Evolutionary conservation across 2,888 invertebrate genomes (phyloP).

Genomic region (Drosophila eohydei): DNA sequence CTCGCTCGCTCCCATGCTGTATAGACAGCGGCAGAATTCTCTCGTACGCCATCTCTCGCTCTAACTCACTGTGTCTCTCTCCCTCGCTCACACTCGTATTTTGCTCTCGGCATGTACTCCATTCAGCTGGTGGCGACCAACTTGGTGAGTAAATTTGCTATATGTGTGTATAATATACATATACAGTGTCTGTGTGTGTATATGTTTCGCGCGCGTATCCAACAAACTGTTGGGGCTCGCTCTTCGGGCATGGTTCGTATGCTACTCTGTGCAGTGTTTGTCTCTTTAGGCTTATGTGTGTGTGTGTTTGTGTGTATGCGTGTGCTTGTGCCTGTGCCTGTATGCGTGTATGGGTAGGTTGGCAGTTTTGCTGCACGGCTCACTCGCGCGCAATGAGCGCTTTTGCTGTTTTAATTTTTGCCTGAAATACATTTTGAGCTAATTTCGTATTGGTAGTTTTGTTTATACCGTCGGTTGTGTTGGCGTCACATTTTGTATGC

Average conservation of each 20-base stretch:
- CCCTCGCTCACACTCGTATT: constrained; percentile 17
- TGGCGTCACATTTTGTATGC: constrained; percentile 76
- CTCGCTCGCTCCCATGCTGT: constrained; percentile 41
- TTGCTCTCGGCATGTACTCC: constrained; percentile 42
- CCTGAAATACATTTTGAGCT: constrained; percentile 83
- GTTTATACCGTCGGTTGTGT: constrained; percentile 83
- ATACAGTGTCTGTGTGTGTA: constrained; percentile 9
- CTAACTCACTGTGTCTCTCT: constrained; percentile 26
- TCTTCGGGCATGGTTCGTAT: constrained; percentile 35
- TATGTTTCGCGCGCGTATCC: constrained; percentile 48
- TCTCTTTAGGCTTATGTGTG: constrained; percentile 5
- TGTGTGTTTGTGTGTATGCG: constrained; percentile 7
- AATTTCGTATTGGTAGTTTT: constrained; percentile 84
- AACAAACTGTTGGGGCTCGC: constrained; percentile 69
- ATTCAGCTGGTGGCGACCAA: constrained; percentile 55
- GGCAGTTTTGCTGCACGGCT: constrained; percentile 59
- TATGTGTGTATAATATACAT: constrained; percentile 16
- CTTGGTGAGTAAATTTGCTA: constrained; percentile 61
- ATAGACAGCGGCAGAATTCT: constrained; percentile 30
- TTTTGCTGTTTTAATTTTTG: constrained; percentile 80
- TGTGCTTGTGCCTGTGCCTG: constrained; percentile 14
- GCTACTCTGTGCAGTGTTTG: constrained; percentile 13
- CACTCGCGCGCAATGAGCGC: constrained; percentile 70
- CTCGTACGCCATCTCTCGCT: constrained; percentile 41
- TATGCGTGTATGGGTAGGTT: constrained; percentile 53